Conservation (phyloP, 2,797 vertebrate species). For the Tokudaia muenninki region DNA sequence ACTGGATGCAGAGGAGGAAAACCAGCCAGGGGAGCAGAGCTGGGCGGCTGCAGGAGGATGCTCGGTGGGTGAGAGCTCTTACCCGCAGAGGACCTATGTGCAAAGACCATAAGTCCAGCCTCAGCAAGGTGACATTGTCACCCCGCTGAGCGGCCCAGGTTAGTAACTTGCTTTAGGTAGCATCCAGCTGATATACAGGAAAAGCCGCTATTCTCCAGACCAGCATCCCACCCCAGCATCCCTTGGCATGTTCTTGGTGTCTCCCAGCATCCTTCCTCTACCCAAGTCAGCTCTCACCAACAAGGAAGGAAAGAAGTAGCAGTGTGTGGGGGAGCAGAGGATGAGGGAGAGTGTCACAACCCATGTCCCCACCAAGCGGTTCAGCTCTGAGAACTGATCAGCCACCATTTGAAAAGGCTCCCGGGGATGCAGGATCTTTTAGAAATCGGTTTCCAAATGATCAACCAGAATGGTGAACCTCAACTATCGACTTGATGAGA, state of each 20-base stretch:
- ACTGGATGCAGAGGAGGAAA: background rate
- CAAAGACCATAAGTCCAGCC: background rate
- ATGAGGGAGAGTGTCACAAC: background rate
- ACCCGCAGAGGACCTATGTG: background rate
- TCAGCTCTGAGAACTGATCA: background rate
- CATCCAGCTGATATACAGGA: background rate
- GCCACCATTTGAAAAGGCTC: background rate
- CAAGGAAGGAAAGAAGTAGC: background rate
- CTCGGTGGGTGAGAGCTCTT: background rate
- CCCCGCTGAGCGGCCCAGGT: background rate
- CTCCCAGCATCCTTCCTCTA: too few relatives aligned
- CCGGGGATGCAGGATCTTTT: too few relatives aligned
- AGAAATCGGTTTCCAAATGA: background rate
- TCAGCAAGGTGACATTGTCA: background rate
- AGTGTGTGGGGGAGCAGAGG: background rate
- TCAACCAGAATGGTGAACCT: background rate
- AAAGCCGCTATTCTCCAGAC: background rate
- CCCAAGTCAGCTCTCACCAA: too few relatives aligned
- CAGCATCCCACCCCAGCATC: background rate
- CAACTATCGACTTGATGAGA: background rate
- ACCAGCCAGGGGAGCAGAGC: background rate
- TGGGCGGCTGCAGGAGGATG: background rate
- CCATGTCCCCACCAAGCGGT: background rate
- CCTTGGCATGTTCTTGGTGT: background rate
- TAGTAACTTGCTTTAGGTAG: background rate